Evolutionary conservation across 1,140 invertebrate genomes (phyloP).

Genomic region (Listronotus oregonensis): DNA sequence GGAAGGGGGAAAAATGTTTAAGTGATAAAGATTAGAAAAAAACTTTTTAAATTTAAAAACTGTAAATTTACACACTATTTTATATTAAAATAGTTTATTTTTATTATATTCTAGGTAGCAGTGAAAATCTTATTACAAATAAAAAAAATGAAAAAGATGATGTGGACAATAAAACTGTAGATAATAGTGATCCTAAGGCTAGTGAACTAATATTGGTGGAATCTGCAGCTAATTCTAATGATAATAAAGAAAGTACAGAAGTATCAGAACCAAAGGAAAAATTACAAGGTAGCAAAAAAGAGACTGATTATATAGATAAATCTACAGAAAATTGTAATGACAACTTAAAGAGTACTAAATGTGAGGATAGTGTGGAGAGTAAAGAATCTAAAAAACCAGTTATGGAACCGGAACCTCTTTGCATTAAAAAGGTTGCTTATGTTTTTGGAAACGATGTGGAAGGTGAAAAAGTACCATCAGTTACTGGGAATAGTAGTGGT

Average conservation of each 20-base stretch:
- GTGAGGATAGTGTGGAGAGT: background rate
- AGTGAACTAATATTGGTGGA: background rate
- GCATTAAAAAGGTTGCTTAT: conserved; percentile 41
- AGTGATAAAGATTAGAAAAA: no score
- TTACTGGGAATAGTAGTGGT: background rate
- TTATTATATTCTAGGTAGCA: background rate
- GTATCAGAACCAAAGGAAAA: background rate
- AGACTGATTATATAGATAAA: conserved; percentile 23
- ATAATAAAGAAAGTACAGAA: conserved; percentile 2
- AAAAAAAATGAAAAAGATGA: conserved; percentile 6
- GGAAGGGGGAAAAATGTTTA: no score
- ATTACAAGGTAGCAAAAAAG: conserved; percentile 9
- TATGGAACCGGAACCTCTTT: conserved; percentile 32
- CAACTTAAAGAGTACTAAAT: no score
- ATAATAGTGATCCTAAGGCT: conserved; percentile 21
- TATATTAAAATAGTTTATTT: no score
- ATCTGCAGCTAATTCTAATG: conserved; percentile 2
- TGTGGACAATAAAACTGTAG: conserved; percentile 21
- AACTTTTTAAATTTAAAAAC: no score
- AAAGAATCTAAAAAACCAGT: conserved; percentile 19
- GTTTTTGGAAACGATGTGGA: conserved; percentile 20
- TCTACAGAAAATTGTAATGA: background rate
- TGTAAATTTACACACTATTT: no score
- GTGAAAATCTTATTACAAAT: background rate
- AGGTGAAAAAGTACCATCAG: background rate